Percentiles rank a stretch among this genome's conserved stretches.
Conservation (phyloP, 2,113 vertebrate genomes). For the Callospermophilus lateralis region DNA sequence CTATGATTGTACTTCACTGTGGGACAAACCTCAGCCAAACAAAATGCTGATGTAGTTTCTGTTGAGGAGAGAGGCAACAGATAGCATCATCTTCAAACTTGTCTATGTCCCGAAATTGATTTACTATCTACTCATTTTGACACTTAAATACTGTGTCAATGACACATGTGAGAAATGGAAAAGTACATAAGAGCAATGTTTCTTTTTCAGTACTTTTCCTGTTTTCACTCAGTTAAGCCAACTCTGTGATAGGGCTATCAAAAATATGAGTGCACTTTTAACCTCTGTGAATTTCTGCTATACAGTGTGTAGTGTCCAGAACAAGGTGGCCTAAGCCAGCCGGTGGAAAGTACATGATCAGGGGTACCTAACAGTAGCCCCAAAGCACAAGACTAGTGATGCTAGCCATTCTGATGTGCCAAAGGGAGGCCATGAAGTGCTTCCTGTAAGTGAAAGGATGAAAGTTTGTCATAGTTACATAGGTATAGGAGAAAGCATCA, state of each 20-base stretch:
- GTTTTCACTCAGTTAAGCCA: background rate
- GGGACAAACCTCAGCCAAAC: background rate
- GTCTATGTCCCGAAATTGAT: background rate
- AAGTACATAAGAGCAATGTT: background rate
- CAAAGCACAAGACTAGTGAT: background rate
- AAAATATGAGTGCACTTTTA: background rate
- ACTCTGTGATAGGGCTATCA: background rate
- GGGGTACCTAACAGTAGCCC: background rate
- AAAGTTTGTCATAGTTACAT: background rate
- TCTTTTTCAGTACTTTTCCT: slow-evolving; percentile 17
- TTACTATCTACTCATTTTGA: background rate
- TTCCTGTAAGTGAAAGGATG: background rate
- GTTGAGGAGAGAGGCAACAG: background rate
- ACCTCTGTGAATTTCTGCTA: background rate
- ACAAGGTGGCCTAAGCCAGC: too few relatives aligned
- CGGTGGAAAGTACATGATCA: too few relatives aligned
- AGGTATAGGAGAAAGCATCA: background rate
- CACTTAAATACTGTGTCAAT: background rate
- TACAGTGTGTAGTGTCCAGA: background rate
- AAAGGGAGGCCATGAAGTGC: background rate
- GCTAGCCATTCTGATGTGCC: background rate
- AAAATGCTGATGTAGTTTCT: background rate
- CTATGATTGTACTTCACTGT: background rate
- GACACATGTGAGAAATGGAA: background rate
- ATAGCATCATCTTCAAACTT: background rate